Evolutionary conservation across 2,888 invertebrate species (phyloP).

Genomic region (Plemyria rubiginata): DNA sequence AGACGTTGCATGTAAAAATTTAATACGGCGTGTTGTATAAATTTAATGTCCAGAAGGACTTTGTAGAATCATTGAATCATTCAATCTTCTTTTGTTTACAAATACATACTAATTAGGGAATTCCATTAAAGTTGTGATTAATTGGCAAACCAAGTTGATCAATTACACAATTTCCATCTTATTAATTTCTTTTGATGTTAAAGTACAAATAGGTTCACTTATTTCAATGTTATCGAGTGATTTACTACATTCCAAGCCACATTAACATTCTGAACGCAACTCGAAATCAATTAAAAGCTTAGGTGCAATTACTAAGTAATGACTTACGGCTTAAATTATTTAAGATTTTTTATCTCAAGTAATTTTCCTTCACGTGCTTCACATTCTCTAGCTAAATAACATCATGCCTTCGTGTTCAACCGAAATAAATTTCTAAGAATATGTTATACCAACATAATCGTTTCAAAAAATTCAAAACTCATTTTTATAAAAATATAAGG

Average conservation of each 20-base stretch:
- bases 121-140: constrained; percentile 4
- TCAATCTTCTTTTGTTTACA: background rate
- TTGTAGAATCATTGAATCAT: background rate
- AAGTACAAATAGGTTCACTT: constrained; percentile 22
- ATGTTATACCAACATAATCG: background rate
- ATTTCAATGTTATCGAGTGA: constrained; percentile 29
- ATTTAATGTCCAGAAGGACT: background rate
- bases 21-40: background rate
- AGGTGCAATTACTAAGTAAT: constrained; percentile 39
- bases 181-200: constrained; percentile 19
- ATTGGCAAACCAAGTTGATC: constrained; percentile 10
- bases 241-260: constrained; percentile 35
- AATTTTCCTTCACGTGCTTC: constrained; percentile 11
- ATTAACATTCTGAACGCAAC: constrained; percentile 41
- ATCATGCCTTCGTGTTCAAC: constrained; percentile 10
- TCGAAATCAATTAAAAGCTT: constrained; percentile 41
- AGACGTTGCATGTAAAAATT: too few relatives aligned
- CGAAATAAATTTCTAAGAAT: constrained; percentile 15
- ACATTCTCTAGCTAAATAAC: constrained; percentile 13
- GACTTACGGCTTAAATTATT: constrained; percentile 35
- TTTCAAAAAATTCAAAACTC: background rate
- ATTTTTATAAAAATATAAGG: background rate
- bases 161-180: constrained; percentile 16
- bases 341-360: constrained; percentile 25
- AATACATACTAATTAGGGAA: constrained; percentile 5